Base-by-base conservation (phyloP, 2,888 invertebrate genomes). In the Cyaniris semiargus region DNA sequence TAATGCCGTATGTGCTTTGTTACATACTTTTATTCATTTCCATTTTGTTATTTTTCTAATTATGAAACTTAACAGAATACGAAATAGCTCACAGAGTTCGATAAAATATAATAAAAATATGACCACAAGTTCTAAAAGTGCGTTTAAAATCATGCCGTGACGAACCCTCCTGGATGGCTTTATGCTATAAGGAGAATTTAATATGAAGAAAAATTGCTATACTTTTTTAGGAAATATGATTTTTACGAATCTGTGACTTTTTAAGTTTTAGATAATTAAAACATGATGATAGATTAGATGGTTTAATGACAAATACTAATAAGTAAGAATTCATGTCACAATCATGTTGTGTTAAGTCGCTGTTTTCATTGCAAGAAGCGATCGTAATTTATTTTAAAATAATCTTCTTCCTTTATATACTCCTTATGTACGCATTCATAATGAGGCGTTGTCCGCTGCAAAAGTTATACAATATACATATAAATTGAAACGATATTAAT, bases 401-500 rank as follows among this genome's bases (percentile, higher is more conserved):
- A 31, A 31, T 66, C 27, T 18, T 66, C 27, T 27, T 1, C 27
- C 66, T 66, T 27, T 66, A 66, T 66, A 27, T 66, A 66, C 31
- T 66, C 66, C 66, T 31, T 18, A 66, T 66, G 21, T 70, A 76
- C 27, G 31, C 23, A 66, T 76, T 48, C 38, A 60, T 58, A 77
- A 72, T 66, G 48, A 31, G 27, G 34, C 58, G n/a, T 27, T 44
- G 77, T 77, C 23, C 58, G 60, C 38, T 71, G 44, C 38, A 44
- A 76, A 72, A 71, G 34, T 72, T 72, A 31, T 77, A 77, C 71
- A 72, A 70, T 80, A 79, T 74, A 81, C 80, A 81, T 81, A 80
- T 81, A 72, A 77, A 72, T 83, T 81, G 82, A 82, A 81, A 81
- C 81, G 80, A 81, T 83, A 82, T 80, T 83, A 83, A 84, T 83